Conservation (phyloP, 1,140 invertebrate genomes). For the Drosophila tani region DNA sequence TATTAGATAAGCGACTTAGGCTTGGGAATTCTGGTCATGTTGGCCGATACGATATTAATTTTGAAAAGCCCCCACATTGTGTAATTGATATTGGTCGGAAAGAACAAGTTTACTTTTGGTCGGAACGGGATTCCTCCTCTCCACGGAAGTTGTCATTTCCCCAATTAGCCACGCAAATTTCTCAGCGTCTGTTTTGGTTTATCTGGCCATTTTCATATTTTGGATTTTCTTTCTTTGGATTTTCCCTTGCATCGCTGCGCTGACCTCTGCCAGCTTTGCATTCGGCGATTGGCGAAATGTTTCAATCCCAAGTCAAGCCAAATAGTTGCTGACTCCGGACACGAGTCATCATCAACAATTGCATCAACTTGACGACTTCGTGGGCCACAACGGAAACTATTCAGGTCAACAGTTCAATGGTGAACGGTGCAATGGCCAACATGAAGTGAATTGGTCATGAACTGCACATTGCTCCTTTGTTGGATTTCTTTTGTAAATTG, state of each 20-base stretch:
- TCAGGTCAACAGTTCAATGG: slow-evolving; percentile 74
- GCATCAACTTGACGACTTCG: slow-evolving; percentile 59
- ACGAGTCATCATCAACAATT: slow-evolving; percentile 62
- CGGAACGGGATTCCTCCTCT: slow-evolving; percentile 37
- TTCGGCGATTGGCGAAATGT: slow-evolving; percentile 72
- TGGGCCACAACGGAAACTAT: slow-evolving; percentile 61
- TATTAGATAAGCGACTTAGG: slow-evolving; percentile 71
- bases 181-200: slow-evolving; percentile 22
- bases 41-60: slow-evolving; percentile 61
- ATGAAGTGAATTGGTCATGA: slow-evolving; percentile 51
- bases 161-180: slow-evolving; percentile 57
- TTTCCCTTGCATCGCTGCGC: slow-evolving; percentile 39
- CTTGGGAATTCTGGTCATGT: slow-evolving; percentile 28
- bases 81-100: slow-evolving; percentile 69
- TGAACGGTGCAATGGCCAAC: slow-evolving; percentile 28
- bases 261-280: slow-evolving; percentile 56
- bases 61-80: slow-evolving; percentile 63
- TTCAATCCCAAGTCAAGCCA: slow-evolving; percentile 60
- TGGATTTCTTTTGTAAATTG: not conserved
- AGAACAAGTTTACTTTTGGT: slow-evolving; percentile 56
- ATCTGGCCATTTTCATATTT: slow-evolving; percentile 30
- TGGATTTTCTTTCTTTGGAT: slow-evolving; percentile 16
- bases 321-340: slow-evolving; percentile 59
- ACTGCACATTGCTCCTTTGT: slow-evolving; percentile 53
- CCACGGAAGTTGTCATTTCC: slow-evolving; percentile 32